Base-by-base conservation (phyloP, 2,888 invertebrate species). In the Erpobdella octoculata region DNA sequence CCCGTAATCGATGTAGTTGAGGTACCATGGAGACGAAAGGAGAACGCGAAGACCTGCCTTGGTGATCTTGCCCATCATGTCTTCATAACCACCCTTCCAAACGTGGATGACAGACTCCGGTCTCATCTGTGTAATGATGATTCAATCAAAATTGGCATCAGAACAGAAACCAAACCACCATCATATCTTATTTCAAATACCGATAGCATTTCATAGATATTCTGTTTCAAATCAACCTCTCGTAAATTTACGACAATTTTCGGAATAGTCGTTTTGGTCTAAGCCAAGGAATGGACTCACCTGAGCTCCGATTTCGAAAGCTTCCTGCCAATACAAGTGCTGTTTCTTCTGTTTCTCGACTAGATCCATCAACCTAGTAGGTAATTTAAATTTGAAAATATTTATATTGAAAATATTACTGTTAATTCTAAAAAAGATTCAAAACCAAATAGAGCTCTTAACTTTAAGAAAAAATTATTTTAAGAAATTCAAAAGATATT, bases 11-110 rank as follows among this genome's bases (percentile, higher is more conserved):
- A 91, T 84, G 79, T 89, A 88, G 82, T 92, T 91, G 64, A 94
- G 85, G 81, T 94, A 93, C 92, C 93, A 94, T 71, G 91, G 89
- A 0, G 90, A 85, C 0, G 93, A 93, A 67, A 91, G 85, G 41
- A 95, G 82, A 0, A 83, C 76, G 41, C 86, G 84, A 79, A 88
- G 87, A 0, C 90, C 89, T 2, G 86, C 82, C 37, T 78, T 76
- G 1, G 90, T 88, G 5, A 89, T 86, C 86, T 78, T 79, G 38
- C 76, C 75, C 76, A 83, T 58, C 74, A 83, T 82, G 5, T 74
- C 65, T 68, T 78, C 73, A 69, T 78, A 87, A 21, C 77, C 79
- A 35, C 78, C 78, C 58, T 84, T 89, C 94, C 94, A 94, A 0
- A 93, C 88, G 79, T 93, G 91, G 2, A 72, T 33, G 5, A 72